Evolutionary conservation across 2,797 vertebrate genomes (phyloP).

Genomic region (Capromys pilorides): DNA sequence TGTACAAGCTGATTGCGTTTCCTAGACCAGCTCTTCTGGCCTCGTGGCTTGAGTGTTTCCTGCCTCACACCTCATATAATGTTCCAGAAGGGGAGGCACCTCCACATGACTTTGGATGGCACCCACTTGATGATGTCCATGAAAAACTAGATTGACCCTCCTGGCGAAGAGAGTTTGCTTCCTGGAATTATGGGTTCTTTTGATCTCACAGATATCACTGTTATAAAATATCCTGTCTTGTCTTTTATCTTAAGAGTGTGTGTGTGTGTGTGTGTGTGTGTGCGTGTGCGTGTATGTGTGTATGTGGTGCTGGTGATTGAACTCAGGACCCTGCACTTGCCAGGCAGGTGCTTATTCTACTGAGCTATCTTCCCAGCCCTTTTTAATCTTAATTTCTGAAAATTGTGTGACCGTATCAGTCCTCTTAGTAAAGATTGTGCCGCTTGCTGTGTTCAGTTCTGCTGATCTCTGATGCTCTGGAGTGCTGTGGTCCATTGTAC

Average conservation of each 20-base stretch:
- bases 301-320: too few relatives aligned
- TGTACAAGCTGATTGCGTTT: constrained; percentile 51
- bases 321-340: too few relatives aligned
- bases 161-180: constrained; percentile 2
- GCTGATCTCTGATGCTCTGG: not conserved
- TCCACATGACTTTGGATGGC: constrained; percentile 50
- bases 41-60: constrained; percentile 52
- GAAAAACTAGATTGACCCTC: constrained; percentile 2
- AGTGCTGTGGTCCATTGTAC: not conserved
- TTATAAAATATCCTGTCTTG: constrained; percentile 30
- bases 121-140: constrained; percentile 43
- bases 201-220: constrained; percentile 48
- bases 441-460: not conserved
- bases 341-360: too few relatives aligned
- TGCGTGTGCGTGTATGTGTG: too few relatives aligned
- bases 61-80: constrained; percentile 53
- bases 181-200: constrained; percentile 39
- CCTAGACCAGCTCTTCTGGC: not conserved
- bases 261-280: too few relatives aligned
- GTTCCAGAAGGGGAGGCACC: constrained; percentile 40
- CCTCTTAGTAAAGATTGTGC: constrained; percentile 1
- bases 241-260: not conserved
- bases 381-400: not conserved
- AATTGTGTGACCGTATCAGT: not conserved
- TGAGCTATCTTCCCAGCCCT: too few relatives aligned